These are phyloP conservation scores for Pristionchus exspectatus DNA, from an alignment of 2,888 invertebrate genomes.

Conservation along the genomic window DNA sequence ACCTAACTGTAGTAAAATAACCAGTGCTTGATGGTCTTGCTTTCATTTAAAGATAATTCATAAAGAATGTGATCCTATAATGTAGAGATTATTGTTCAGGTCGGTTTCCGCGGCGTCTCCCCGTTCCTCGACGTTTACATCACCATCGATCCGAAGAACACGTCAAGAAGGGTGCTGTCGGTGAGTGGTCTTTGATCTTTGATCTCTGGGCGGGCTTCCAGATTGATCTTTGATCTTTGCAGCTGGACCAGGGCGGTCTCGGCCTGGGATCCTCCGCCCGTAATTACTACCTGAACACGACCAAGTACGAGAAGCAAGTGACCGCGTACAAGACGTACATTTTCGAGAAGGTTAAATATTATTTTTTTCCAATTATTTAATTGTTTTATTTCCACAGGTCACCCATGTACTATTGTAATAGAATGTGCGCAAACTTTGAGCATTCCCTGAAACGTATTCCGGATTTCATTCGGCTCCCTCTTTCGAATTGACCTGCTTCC, in stretches of 20 bases:
- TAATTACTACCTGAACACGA: conserved; percentile 77
- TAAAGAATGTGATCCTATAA: no score
- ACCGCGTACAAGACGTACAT: conserved; percentile 75
- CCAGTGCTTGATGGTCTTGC: no score
- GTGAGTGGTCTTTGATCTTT: conserved; percentile 56
- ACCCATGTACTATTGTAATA: no score
- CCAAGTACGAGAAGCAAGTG: conserved; percentile 76
- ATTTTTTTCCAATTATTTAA: background rate
- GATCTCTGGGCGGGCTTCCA: background rate
- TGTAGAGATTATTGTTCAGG: no score
- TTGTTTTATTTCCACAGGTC: background rate
- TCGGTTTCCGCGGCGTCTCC: conserved; percentile 68
- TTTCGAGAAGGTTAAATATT: conserved; percentile 62
- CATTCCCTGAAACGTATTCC: no score
- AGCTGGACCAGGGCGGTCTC: conserved; percentile 77
- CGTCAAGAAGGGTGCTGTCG: conserved; percentile 67
- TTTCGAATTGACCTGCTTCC: no score
- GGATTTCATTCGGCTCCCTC: no score
- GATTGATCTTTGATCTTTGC: conserved; percentile 16
- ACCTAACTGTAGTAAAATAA: no score
- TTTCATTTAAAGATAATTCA: no score
- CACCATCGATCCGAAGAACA: conserved; percentile 76
- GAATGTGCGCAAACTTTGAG: no score
- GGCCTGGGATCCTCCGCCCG: conserved; percentile 76
- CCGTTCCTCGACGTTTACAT: conserved; percentile 77